These are phyloP conservation scores for Clitarchus hookeri DNA, from an alignment of 2,888 invertebrate genomes.

Conservation along the genomic window DNA sequence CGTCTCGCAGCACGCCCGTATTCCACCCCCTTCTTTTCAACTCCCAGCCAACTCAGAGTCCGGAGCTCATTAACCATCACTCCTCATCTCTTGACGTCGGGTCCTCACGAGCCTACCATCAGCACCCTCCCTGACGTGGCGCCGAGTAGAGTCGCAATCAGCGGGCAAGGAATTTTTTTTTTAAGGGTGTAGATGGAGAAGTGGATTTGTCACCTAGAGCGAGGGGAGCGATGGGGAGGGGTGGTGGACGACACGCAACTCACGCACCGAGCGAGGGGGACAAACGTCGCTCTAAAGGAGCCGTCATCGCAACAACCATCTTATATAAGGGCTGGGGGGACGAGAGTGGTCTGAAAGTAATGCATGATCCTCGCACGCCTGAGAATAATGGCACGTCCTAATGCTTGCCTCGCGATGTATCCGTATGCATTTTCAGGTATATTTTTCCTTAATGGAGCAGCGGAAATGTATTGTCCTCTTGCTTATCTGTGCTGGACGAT, in stretches of 20 bases:
- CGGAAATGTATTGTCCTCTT: no score
- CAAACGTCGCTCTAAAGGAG: background rate
- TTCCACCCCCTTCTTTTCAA: background rate
- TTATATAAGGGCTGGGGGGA: background rate
- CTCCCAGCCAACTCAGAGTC: background rate
- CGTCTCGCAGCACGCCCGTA: background rate
- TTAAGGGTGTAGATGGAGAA: background rate
- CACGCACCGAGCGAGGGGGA: background rate
- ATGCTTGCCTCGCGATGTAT: no score
- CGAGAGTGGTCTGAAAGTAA: background rate
- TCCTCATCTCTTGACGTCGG: background rate
- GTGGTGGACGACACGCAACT: background rate
- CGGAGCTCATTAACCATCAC: background rate
- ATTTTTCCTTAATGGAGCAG: no score
- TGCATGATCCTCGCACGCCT: no score
- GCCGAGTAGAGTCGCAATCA: slow-evolving; percentile 14
- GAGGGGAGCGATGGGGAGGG: background rate
- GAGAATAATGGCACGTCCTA: no score
- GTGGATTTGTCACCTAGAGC: background rate
- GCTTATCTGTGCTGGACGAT: no score
- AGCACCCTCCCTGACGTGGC: no score
- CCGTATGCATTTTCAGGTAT: no score
- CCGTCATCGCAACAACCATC: background rate
- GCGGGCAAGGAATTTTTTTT: background rate
- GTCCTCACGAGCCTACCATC: background rate